These are phyloP conservation scores for Drosophila neutralis DNA, from an alignment of 2,888 invertebrate genomes.

Conservation along the genomic window DNA sequence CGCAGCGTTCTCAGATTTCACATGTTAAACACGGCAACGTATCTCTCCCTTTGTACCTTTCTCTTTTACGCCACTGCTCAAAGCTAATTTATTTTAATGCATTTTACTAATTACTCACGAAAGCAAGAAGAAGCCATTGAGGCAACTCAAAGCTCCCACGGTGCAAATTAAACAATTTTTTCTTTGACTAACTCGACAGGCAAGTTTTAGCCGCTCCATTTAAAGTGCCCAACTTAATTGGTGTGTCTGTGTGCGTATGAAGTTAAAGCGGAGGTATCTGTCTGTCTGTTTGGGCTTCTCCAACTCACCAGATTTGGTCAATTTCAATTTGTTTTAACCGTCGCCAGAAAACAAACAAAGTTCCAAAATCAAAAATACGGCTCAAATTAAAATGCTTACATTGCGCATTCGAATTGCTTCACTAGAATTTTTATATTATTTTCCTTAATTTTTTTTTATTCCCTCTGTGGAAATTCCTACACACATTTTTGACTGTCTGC, in stretches of 20 bases:
- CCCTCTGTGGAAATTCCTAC: slow-evolving; percentile 23
- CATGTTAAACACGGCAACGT: slow-evolving; percentile 7
- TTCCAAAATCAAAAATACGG: slow-evolving; percentile 74
- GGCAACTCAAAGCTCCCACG: slow-evolving; percentile 28
- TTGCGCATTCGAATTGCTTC: slow-evolving; percentile 50
- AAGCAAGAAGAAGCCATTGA: slow-evolving; percentile 44
- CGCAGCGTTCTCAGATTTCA: slow-evolving; percentile 13
- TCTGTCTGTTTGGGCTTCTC: slow-evolving; percentile 8
- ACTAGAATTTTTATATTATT: slow-evolving; percentile 55
- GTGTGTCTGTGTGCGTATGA: slow-evolving; percentile 27
- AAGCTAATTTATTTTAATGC: slow-evolving; percentile 73
- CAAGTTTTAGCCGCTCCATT: slow-evolving; percentile 64
- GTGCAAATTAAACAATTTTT: slow-evolving; percentile 59
- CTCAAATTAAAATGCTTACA: slow-evolving; percentile 72
- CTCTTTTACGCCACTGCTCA: not conserved
- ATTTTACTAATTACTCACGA: slow-evolving; percentile 71
- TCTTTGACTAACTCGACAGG: slow-evolving; percentile 65
- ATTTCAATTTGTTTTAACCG: slow-evolving; percentile 62
- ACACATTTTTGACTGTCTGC: slow-evolving; percentile 46
- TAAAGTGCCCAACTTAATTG: slow-evolving; percentile 67
- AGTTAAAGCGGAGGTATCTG: slow-evolving; percentile 22
- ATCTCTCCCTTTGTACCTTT: not conserved
- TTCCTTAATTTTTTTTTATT: slow-evolving; percentile 12
- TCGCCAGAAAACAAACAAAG: slow-evolving; percentile 31
- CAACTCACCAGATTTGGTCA: slow-evolving; percentile 53